These are phyloP conservation scores for Sinocyclocheilus rhinocerous DNA, from an alignment of 2,113 vertebrate species.

Conservation along the genomic window DNA sequence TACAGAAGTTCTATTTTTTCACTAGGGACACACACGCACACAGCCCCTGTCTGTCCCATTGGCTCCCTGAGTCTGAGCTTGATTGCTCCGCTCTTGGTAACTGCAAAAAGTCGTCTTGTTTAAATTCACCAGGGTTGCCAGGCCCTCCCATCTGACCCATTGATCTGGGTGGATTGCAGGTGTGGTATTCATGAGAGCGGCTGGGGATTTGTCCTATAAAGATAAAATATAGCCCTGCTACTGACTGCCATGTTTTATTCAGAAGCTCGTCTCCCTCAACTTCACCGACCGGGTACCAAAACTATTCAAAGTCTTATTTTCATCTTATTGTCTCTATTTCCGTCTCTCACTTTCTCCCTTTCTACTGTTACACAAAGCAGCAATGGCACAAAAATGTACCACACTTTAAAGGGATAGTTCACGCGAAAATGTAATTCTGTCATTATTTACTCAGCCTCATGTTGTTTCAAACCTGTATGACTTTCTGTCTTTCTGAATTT, in stretches of 20 bases:
- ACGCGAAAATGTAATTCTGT: background rate
- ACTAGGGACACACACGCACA: too few relatives aligned
- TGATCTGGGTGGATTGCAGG: slow-evolving; percentile 72
- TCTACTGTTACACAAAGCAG: slow-evolving; percentile 9
- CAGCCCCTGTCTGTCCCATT: background rate
- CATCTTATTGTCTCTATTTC: slow-evolving; percentile 57
- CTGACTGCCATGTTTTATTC: slow-evolving; percentile 76
- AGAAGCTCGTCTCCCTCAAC: slow-evolving; percentile 61
- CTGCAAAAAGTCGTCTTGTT: slow-evolving; percentile 58
- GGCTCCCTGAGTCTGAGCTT: slow-evolving; percentile 63
- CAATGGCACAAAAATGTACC: slow-evolving; percentile 65
- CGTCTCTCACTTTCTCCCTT: slow-evolving; percentile 54
- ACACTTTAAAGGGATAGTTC: background rate
- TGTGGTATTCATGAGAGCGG: slow-evolving; percentile 71
- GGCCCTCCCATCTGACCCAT: slow-evolving; percentile 63
- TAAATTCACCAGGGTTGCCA: slow-evolving; percentile 68
- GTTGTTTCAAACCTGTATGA: background rate
- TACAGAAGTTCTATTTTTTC: too few relatives aligned
- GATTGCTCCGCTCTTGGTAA: slow-evolving; percentile 51
- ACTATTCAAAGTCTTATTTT: slow-evolving; percentile 39
- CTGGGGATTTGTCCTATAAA: slow-evolving; percentile 73
- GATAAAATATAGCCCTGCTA: slow-evolving; percentile 70
- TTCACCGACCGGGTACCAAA: slow-evolving; percentile 17
- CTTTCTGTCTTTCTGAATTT: background rate
- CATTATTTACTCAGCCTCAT: background rate